Evolutionary conservation across 2,888 invertebrate genomes (phyloP).

Genomic region (Stramonita haemastoma): DNA sequence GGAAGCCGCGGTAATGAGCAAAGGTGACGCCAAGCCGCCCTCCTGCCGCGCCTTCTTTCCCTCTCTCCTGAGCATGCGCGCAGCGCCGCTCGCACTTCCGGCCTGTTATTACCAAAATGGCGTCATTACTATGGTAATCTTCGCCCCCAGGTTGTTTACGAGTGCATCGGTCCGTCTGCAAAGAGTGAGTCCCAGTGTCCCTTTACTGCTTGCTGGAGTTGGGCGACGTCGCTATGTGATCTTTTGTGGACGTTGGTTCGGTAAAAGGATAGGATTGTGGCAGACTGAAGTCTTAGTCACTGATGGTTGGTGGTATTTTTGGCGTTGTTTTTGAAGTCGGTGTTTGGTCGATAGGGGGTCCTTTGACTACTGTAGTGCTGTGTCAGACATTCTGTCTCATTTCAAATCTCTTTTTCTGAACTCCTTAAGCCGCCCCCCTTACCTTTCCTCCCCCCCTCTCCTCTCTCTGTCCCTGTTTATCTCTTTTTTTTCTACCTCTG

Average conservation of each 20-base stretch:
- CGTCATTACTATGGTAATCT: slow-evolving; percentile 25
- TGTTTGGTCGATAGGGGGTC: background rate
- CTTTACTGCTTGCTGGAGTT: background rate
- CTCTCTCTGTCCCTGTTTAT: background rate
- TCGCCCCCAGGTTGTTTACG: background rate
- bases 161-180: no score
- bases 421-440: background rate
- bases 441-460: background rate
- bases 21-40: slow-evolving; percentile 18
- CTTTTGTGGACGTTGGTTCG: background rate
- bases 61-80: slow-evolving; percentile 22
- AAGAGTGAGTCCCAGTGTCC: background rate
- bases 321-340: background rate
- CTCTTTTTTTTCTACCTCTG: background rate
- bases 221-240: background rate
- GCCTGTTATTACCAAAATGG: slow-evolving; percentile 22
- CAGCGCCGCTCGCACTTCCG: slow-evolving; percentile 25
- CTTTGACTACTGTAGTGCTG: background rate
- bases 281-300: background rate
- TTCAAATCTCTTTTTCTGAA: background rate
- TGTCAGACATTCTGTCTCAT: background rate
- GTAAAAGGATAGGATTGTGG: no score
- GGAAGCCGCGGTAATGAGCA: background rate
- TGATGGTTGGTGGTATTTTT: background rate
- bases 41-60: slow-evolving; percentile 20